Base-by-base conservation (phyloP, 2,888 invertebrate genomes). In the Tetramorium bicarinatum region DNA sequence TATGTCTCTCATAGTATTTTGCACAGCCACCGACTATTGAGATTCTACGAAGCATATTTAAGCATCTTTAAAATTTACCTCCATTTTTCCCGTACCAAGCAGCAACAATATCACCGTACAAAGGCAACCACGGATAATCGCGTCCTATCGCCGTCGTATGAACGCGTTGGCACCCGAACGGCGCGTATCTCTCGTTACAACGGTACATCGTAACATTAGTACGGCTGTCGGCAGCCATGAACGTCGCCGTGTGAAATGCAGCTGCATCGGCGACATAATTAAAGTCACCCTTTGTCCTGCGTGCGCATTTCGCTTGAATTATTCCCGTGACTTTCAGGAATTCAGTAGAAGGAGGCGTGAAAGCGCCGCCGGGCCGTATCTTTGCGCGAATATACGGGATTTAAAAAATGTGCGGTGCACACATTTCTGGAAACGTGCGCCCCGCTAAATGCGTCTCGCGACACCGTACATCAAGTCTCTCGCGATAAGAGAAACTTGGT, bases 371-470 rank as follows among this genome's bases (percentile, higher is more conserved):
- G 13, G 8, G 69, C 21, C 59, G 47, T 79, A 79, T 79, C 47
- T 79, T 71, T 18, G 47, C 71, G 59, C 38, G 47, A 79, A 79
- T 79, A 79, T 79, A 79, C 59, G 67, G 54, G 67, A 79, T 79
- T 69, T 69, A 79, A 79, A 79, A 79, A 69, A 59, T 79, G 71
- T 59, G 69, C n/a, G 47, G 62, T 21, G 66, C 84, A 66, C 84
- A 82, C 84, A 82, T 87, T 88, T 84, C 64, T 34, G 87, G 72
- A 88, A 88, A 88, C 83, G 82, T 72, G 71, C 67, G 41, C 80
- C 67, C 47, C 38, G 82, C 80, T 89, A 89, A 89, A 89, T 83
- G 83, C 72, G 71, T 80, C 81, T 69, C 82, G 82, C 3, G 67
- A 59, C 54, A 66, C 82, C 84, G 82, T 89, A 82, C 62, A 86